Percentiles rank a stretch among this genome's conserved stretches.
These are phyloP conservation scores for Harpalus rubripes DNA, from an alignment of 2,888 invertebrate species.

Conservation along the genomic window DNA sequence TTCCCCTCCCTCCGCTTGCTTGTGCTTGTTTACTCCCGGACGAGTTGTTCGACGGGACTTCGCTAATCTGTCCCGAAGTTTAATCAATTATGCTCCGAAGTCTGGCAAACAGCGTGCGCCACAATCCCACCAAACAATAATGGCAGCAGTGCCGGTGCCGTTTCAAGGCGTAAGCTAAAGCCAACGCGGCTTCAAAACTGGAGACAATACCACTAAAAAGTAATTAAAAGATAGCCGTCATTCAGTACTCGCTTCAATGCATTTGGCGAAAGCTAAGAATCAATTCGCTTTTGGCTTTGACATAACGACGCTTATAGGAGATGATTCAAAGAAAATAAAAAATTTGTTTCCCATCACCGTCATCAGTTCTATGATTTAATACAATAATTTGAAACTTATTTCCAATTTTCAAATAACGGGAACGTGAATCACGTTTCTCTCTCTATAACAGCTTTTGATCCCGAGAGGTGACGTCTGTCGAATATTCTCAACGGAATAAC, in stretches of 20 bases:
- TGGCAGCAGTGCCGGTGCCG: slow-evolving; percentile 28
- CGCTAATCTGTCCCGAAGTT: slow-evolving; percentile 66
- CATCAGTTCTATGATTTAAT: not conserved
- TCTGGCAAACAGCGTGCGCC: slow-evolving; percentile 63
- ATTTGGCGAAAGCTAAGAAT: not conserved
- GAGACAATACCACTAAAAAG: slow-evolving; percentile 66
- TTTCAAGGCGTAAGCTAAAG: slow-evolving; percentile 30
- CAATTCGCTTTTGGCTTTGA: not conserved
- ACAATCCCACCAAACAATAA: slow-evolving; percentile 60
- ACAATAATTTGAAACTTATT: not conserved
- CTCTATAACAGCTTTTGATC: too few species aligned
- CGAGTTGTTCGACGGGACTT: slow-evolving; percentile 61
- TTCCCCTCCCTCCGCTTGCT: slow-evolving; percentile 8
- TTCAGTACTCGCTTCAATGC: slow-evolving; percentile 48
- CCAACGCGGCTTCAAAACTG: slow-evolving; percentile 66
- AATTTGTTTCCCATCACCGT: not conserved
- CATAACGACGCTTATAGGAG: not conserved
- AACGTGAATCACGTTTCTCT: too few species aligned
- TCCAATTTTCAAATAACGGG: too few species aligned
- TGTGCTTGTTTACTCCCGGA: slow-evolving; percentile 63
- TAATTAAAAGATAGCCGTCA: slow-evolving; percentile 70
- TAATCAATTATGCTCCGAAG: slow-evolving; percentile 66
- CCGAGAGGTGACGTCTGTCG: too few species aligned
- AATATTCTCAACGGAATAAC: too few species aligned
- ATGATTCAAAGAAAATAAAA: not conserved